A percentile compares a stretch with the other conserved stretches of the same genome.
phyloP scores from a whole-genome alignment of 2,113 vertebrate species.

The Alouatta palliata region DNA sequence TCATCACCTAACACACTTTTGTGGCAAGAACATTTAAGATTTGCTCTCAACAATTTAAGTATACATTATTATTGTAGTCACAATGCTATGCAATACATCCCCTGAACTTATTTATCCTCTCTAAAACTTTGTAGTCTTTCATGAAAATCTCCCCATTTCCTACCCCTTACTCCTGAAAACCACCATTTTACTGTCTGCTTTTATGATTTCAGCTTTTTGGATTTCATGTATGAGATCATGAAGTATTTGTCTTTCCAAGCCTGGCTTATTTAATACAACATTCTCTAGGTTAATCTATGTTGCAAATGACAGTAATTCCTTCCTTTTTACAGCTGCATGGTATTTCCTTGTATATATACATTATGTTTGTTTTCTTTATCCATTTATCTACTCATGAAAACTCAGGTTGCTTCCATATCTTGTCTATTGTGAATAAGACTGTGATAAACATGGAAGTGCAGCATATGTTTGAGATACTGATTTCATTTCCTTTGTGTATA shows the following conservation, averaged over 20 bases:
- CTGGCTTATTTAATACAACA: neutral
- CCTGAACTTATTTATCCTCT: neutral
- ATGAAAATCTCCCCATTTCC: neutral
- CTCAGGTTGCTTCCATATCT: neutral
- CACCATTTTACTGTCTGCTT: neutral
- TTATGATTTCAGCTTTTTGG: neutral
- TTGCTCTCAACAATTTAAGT: neutral
- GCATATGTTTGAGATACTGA: neutral
- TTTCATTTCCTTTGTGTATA: neutral
- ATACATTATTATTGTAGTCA: neutral
- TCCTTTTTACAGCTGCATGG: neutral
- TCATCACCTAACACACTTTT: neutral
- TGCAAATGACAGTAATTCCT: neutral
- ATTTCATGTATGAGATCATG: neutral
- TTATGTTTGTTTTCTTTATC: neutral
- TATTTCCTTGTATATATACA: neutral
- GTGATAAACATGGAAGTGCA: neutral
- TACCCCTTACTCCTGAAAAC: neutral
- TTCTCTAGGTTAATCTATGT: neutral
- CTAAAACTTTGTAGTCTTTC: neutral
- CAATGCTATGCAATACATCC: neutral
- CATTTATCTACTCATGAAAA: neutral
- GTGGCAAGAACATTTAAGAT: neutral
- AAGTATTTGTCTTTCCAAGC: neutral
- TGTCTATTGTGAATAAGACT: neutral